Conservation (phyloP, 1,140 invertebrate genomes). For the Macrobrachium rosenbergii region DNA sequence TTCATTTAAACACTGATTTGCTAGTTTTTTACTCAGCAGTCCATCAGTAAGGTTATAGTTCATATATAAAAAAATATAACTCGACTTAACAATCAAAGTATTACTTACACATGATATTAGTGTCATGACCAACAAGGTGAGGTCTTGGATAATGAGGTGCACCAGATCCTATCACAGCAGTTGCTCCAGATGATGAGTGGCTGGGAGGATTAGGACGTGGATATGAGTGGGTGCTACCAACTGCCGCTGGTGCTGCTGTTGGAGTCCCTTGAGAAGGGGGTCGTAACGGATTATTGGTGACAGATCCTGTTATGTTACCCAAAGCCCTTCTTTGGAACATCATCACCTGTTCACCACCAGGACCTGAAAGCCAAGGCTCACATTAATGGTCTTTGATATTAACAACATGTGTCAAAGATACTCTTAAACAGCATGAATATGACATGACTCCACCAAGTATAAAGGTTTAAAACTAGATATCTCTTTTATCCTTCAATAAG, state of each 20-base stretch:
- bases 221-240: constrained; percentile 19
- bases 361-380: constrained; percentile 1
- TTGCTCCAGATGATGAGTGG: constrained; percentile 40
- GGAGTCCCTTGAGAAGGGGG: constrained; percentile 22
- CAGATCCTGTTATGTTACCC: constrained; percentile 67
- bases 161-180: constrained; percentile 66
- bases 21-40: no score
- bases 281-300: constrained; percentile 55
- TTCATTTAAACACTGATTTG: no score
- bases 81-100: constrained; percentile 38
- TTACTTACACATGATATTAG: constrained; percentile 81
- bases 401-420: no score
- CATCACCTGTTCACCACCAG: constrained; percentile 62
- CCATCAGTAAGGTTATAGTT: no score
- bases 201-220: constrained; percentile 53
- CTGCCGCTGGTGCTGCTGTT: not conserved
- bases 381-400: no score
- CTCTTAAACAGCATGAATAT: no score
- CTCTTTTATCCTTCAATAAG: not conserved
- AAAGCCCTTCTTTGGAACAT: constrained; percentile 61
- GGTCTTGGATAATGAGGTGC: constrained; percentile 71
- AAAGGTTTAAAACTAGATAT: not conserved
- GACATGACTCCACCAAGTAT: not conserved
- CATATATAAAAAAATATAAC: no score
- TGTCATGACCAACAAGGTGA: constrained; percentile 88